These are phyloP conservation scores for Steinernema feltiae DNA, from an alignment of 1,140 invertebrate species.

Conservation along the genomic window DNA sequence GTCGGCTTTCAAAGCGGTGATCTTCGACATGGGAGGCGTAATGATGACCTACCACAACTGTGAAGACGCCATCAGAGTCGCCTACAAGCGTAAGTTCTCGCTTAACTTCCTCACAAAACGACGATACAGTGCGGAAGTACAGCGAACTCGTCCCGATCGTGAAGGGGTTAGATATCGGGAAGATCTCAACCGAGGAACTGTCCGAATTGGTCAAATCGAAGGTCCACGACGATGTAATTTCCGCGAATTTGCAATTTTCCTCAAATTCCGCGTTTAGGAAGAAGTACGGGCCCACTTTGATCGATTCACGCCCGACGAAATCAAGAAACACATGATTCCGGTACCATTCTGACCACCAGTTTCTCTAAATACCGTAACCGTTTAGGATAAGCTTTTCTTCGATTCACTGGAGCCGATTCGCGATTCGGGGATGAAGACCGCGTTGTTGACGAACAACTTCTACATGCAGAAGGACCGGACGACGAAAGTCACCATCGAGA, in stretches of 20 bases:
- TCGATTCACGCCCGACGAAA: not conserved
- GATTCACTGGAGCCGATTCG: not conserved
- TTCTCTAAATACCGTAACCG: too few species aligned
- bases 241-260: not conserved
- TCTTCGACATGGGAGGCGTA: not conserved
- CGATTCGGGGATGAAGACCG: not conserved
- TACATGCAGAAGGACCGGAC: not conserved
- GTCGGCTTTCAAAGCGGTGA: not conserved
- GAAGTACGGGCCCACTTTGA: not conserved
- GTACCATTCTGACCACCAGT: too few species aligned
- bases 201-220: not conserved
- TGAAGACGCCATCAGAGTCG: not conserved
- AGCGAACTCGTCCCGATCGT: not conserved
- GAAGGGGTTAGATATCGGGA: not conserved
- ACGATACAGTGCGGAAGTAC: not conserved
- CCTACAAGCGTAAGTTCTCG: not conserved
- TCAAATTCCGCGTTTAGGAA: not conserved
- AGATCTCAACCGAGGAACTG: not conserved
- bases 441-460: not conserved
- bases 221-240: not conserved
- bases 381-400: not conserved
- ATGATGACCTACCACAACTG: not conserved
- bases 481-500: not conserved
- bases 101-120: not conserved
- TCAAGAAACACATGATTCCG: not conserved